These are phyloP conservation scores for Hydrochoerus hydrochaeris DNA, from an alignment of 2,113 vertebrate species.

Conservation along the genomic window DNA sequence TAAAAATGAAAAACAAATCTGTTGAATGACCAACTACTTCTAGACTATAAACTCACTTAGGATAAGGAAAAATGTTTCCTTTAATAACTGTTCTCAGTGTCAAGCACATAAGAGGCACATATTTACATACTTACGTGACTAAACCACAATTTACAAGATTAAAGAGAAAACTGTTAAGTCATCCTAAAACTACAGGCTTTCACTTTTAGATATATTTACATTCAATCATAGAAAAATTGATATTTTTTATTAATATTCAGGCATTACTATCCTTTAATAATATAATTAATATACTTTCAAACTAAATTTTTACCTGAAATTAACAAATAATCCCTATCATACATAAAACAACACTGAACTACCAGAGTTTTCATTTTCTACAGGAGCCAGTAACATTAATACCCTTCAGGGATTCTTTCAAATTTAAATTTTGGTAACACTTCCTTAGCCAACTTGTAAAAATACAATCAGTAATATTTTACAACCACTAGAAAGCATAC, in stretches of 20 bases:
- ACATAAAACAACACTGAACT: conserved; percentile 57
- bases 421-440: conserved; percentile 33
- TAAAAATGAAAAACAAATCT: conserved; percentile 17
- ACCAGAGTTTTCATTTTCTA: conserved; percentile 51
- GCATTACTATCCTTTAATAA: conserved; percentile 32
- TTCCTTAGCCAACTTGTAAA: conserved; percentile 23
- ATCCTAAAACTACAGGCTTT: not conserved
- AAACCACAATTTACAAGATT: not conserved
- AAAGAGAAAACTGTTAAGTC: not conserved
- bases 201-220: not conserved
- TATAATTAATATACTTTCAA: conserved; percentile 21
- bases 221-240: conserved; percentile 23
- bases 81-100: conserved; percentile 13
- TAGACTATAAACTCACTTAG: conserved; percentile 22
- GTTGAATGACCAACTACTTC: not conserved
- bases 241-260: not conserved
- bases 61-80: conserved; percentile 32
- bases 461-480: conserved; percentile 44
- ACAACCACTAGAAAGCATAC: conserved; percentile 20
- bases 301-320: conserved; percentile 49
- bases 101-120: conserved; percentile 26
- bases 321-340: conserved; percentile 34
- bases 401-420: not conserved
- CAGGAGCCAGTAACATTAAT: not conserved
- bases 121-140: not conserved